Percentiles rank a stretch among this genome's conserved stretches.
phyloP scores from a whole-genome alignment of 2,888 invertebrate genomes.

The Apamea epomidion region DNA sequence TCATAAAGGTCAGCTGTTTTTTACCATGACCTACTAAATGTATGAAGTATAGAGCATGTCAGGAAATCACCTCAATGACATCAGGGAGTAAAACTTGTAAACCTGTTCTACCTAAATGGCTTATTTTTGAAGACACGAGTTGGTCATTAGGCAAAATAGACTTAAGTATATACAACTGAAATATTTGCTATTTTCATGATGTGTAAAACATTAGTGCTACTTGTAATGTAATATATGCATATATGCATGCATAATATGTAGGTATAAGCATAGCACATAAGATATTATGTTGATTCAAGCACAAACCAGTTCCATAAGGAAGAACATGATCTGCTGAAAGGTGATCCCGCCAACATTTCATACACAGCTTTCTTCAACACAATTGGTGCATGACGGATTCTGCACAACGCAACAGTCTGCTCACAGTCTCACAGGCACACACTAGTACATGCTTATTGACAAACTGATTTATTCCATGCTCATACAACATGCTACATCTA shows the following conservation, averaged over 20 bases:
- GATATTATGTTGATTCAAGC: not conserved
- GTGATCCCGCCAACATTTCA: conserved; percentile 71
- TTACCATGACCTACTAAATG: not conserved
- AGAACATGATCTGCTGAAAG: conserved; percentile 77
- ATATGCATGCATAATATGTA: too few species aligned
- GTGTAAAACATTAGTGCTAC: not conserved
- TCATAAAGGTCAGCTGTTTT: not conserved
- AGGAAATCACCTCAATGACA: not conserved
- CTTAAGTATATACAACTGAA: not conserved
- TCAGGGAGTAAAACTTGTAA: not conserved
- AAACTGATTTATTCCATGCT: conserved; percentile 38
- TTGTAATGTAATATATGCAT: not conserved
- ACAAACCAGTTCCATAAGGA: conserved; percentile 70
- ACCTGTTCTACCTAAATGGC: not conserved
- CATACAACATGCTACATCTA: conserved; percentile 4
- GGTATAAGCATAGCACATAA: not conserved
- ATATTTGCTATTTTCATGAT: not conserved
- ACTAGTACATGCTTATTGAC: conserved; percentile 32
- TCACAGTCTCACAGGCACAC: conserved; percentile 36
- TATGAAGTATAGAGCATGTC: not conserved
- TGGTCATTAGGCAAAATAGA: not conserved
- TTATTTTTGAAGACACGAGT: not conserved
- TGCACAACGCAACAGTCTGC: conserved; percentile 58
- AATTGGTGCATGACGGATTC: conserved; percentile 82
- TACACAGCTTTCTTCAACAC: conserved; percentile 79